Evolutionary conservation across 1,140 invertebrate species (phyloP), one percentile per base, ranked within the genome.

Genomic region (Panagrolaimus sp.): DNA sequence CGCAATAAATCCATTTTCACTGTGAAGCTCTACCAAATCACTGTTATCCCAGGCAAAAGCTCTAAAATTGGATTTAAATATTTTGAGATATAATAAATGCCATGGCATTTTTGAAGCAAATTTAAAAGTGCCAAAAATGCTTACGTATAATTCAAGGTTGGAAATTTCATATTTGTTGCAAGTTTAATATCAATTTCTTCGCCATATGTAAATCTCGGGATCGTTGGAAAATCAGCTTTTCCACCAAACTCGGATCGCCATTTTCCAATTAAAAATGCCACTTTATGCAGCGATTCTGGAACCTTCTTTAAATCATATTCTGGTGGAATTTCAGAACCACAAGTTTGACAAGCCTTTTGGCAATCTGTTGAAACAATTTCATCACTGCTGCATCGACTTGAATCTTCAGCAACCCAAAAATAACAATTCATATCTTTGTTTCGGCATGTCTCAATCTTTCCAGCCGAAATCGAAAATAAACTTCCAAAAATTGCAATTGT

Each of bases 21-120:
- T 70, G 69, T 82, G 80, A 43, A 82, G 66, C 68, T 83, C 82
- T 6, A 66, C 72, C 17, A 76, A 62, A 66, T 82, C 80, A 45
- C 77, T 79, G 55, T 82, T 80, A 48, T 83, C 80, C 80, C 80
- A 82, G 0, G 80, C 80, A 70, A 83, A 83, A 0, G 80, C 80
- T 26, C 81, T 82, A 44, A 38, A 70, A 43, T 44, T 9, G 10
- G 12, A 4, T 46, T 45, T 5, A n/a, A 24, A 72, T 52, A 71
- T n/a, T n/a, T 15, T 15, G 32, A 38, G n/a, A n/a, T n/a, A n/a
- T n/a, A n/a, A n/a, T n/a, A n/a, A n/a, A n/a, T n/a, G n/a, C n/a
- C n/a, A n/a, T n/a, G n/a, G n/a, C n/a, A n/a, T n/a, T 12, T 24
- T 9, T 5, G 10, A 17, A 3, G 5, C 45, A 6, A 24, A 28